phyloP scores from a whole-genome alignment of 2,888 invertebrate species.

The Caenorhabditis wallacei region DNA sequence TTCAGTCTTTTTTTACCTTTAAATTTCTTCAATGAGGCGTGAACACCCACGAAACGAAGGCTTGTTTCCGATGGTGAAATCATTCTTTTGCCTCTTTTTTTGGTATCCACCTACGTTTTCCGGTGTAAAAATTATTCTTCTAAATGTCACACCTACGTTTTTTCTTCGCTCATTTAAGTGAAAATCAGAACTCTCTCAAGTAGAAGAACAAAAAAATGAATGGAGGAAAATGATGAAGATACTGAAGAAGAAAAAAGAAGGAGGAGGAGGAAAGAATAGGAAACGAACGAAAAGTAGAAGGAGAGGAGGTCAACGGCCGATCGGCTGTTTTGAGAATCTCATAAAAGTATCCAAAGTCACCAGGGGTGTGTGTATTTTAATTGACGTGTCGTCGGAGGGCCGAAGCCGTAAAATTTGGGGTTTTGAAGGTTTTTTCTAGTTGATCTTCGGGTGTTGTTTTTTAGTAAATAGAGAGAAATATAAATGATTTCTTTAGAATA shows the following conservation, averaged over 20 bases:
- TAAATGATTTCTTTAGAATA: neutral
- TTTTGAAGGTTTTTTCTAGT: slow-evolving; percentile 51
- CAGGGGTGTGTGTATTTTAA: slow-evolving; percentile 50
- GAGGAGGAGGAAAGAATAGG: slow-evolving; percentile 14
- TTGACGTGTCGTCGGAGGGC: slow-evolving; percentile 44
- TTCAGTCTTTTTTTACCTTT: slow-evolving; percentile 14
- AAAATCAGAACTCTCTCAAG: slow-evolving; percentile 2
- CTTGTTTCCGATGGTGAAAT: slow-evolving; percentile 58
- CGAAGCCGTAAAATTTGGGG: slow-evolving; percentile 52
- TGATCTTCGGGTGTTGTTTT: slow-evolving; percentile 16
- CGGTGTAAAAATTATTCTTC: slow-evolving; percentile 22
- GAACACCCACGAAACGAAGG: slow-evolving; percentile 37
- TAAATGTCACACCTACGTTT: slow-evolving; percentile 37
- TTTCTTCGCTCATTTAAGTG: slow-evolving; percentile 5
- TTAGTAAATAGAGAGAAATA: neutral
- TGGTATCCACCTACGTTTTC: slow-evolving; percentile 41
- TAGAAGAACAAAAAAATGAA: slow-evolving; percentile 28
- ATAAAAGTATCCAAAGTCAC: slow-evolving; percentile 50
- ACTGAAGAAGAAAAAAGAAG: neutral
- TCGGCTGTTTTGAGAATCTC: slow-evolving; percentile 57
- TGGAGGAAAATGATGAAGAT: slow-evolving; percentile 15
- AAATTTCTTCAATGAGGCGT: slow-evolving; percentile 45
- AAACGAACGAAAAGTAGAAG: slow-evolving; percentile 30
- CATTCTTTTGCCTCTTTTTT: slow-evolving; percentile 30
- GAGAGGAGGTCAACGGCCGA: slow-evolving; percentile 45